A percentile compares a stretch with the other conserved stretches of the same genome.
Evolutionary conservation across 2,797 vertebrate genomes (phyloP).

Genomic region (Myotis daubentonii): DNA sequence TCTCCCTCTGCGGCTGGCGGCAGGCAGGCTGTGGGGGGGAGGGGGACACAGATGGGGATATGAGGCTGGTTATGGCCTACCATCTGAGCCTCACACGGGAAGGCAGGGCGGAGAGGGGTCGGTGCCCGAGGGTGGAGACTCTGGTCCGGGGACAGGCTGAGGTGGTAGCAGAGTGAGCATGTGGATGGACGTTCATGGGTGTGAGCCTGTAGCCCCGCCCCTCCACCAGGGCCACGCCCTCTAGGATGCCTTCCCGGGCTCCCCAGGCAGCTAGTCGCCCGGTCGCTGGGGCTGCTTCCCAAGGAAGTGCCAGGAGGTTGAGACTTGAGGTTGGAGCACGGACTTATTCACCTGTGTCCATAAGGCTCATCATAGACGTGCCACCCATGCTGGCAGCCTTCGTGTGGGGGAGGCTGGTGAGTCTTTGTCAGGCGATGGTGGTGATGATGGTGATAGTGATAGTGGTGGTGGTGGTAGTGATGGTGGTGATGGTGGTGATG

Average conservation of each 20-base stretch:
- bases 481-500: accelerated
- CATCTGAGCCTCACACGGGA: accelerated
- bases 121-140: accelerated
- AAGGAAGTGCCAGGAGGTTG: background rate
- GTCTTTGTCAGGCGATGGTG: accelerated
- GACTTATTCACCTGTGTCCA: accelerated
- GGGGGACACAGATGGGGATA: background rate
- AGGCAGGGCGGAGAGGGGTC: background rate
- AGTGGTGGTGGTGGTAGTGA: accelerated
- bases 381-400: accelerated
- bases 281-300: accelerated
- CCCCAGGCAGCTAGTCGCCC: accelerated
- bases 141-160: accelerated
- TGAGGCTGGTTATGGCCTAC: background rate
- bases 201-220: accelerated
- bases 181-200: accelerated
- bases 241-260: background rate
- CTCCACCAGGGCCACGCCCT: background rate
- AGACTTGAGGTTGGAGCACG: accelerated
- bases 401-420: too few species aligned
- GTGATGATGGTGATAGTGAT: accelerated
- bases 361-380: background rate
- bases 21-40: background rate
- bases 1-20: background rate
- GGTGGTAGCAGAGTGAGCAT: too few species aligned